Conservation (phyloP, 2,797 vertebrate species). For the Periparus ater region DNA sequence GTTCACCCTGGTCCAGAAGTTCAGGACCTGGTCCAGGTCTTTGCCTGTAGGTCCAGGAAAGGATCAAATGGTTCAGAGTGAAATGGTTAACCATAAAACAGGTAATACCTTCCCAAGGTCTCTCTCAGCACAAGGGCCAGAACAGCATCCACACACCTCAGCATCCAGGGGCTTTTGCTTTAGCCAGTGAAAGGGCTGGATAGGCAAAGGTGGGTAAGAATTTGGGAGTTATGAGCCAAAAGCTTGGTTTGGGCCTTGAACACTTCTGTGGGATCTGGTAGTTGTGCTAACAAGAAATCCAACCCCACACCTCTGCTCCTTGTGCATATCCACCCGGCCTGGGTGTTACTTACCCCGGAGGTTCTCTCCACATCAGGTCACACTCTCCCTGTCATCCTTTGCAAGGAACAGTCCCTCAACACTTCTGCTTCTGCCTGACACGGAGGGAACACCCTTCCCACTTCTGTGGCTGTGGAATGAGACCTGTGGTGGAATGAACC, state of each 20-base stretch:
- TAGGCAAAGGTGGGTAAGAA: neutral
- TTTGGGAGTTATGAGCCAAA: neutral
- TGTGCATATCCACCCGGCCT: rapidly evolving
- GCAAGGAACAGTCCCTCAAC: neutral
- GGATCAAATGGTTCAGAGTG: neutral
- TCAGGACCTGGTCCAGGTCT: neutral
- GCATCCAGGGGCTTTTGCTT: neutral
- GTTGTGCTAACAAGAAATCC: neutral
- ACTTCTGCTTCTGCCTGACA: neutral
- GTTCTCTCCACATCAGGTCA: neutral
- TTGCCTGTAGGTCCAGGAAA: neutral
- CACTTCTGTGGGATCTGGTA: neutral
- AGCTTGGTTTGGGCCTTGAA: neutral
- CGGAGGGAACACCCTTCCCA: neutral
- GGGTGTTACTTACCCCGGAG: rapidly evolving
- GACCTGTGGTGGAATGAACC: neutral
- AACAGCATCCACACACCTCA: neutral
- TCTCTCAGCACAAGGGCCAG: neutral
- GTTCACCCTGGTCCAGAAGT: neutral
- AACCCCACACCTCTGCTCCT: rapidly evolving
- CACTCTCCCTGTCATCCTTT: neutral
- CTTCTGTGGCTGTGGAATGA: neutral
- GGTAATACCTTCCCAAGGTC: neutral
- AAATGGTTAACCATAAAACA: neutral
- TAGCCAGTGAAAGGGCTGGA: neutral